Conservation (phyloP, 2,888 invertebrate genomes). For the Morpho achilles region DNA sequence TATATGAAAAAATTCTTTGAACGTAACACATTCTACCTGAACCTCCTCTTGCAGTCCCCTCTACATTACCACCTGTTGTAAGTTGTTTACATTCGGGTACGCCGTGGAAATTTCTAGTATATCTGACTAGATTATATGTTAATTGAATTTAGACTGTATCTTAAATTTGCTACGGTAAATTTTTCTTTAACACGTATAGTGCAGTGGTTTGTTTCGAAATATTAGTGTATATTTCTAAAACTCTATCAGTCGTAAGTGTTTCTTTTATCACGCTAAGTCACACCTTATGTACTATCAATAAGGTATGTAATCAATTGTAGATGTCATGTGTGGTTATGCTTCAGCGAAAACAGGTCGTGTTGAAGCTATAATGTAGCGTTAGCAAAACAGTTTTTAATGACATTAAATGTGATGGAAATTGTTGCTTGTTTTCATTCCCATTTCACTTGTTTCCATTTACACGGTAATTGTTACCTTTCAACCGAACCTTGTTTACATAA, state of each 20-base stretch:
- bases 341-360: constrained; percentile 6
- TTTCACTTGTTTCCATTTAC: constrained; percentile 3
- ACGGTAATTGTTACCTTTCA: background rate
- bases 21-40: background rate
- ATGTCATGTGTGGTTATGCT: constrained; percentile 12
- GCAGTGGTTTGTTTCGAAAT: constrained; percentile 30
- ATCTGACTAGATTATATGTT: constrained; percentile 19
- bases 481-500: constrained; percentile 2
- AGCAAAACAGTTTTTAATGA: constrained; percentile 14
- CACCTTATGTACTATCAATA: background rate
- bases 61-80: constrained; percentile 48
- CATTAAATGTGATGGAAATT: constrained; percentile 5
- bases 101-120: constrained; percentile 46
- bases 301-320: constrained; percentile 9
- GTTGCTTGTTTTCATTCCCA: constrained; percentile 7
- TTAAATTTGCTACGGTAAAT: background rate
- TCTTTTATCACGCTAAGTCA: background rate
- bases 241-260: constrained; percentile 10
- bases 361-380: constrained; percentile 16
- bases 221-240: constrained; percentile 20
- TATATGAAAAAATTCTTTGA: too few species aligned
- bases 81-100: constrained; percentile 56
- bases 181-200: constrained; percentile 12
- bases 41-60: constrained; percentile 20
- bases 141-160: constrained; percentile 21